A percentile compares a stretch with the other conserved stretches of the same genome.
Conservation (phyloP, 2,797 vertebrate genomes). For the Poliocrania exsul region DNA sequence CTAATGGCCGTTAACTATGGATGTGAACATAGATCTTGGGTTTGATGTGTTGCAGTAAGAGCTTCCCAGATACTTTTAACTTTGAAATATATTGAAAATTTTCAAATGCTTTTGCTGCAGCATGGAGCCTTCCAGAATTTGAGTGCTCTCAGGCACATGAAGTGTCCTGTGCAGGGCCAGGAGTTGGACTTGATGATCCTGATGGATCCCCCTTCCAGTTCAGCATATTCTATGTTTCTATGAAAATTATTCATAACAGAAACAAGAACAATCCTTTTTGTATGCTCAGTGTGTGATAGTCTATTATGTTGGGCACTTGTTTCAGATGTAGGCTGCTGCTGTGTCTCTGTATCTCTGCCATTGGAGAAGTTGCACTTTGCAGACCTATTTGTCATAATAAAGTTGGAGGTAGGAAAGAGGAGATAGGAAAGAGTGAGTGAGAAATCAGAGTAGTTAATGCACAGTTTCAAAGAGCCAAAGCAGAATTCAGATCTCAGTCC, state of each 20-base stretch:
- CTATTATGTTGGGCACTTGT: background rate
- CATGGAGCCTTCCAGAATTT: background rate
- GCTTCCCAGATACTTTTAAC: background rate
- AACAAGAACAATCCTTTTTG: background rate
- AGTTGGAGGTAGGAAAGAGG: background rate
- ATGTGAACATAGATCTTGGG: fast-evolving
- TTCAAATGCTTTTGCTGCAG: background rate
- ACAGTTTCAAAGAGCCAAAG: background rate
- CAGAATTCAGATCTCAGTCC: background rate
- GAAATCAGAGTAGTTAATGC: background rate
- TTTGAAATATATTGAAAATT: background rate
- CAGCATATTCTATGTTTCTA: background rate
- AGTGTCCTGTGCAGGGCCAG: background rate
- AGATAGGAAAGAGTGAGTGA: background rate
- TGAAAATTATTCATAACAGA: background rate
- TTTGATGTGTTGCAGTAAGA: background rate
- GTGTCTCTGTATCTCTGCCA: background rate
- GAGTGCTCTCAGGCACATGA: background rate
- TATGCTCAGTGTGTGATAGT: background rate
- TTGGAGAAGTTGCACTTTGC: background rate
- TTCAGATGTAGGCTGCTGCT: background rate
- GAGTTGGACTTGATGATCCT: background rate
- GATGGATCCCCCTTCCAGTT: background rate
- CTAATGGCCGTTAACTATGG: background rate
- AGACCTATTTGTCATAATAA: background rate